Evolutionary conservation across 2,888 invertebrate species (phyloP).

Genomic region (Tachina grossa): DNA sequence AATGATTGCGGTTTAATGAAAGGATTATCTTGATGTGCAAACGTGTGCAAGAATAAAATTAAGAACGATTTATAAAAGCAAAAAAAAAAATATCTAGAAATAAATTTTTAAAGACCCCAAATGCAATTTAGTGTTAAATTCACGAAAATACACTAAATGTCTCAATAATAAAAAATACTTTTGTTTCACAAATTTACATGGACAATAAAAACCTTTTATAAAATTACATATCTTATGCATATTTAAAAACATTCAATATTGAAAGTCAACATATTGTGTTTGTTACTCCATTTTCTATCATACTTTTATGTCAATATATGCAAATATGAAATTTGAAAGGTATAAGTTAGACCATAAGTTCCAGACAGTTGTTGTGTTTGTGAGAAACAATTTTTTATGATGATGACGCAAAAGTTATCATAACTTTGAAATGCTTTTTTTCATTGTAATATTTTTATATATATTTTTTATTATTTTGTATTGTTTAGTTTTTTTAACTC

Average conservation of each 20-base stretch:
- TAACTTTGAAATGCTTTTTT: conserved; percentile 27
- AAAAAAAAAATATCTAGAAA: neutral
- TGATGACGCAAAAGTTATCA: conserved; percentile 62
- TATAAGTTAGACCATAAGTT: conserved; percentile 25
- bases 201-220: no score
- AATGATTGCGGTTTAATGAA: conserved; percentile 71
- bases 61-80: conserved; percentile 3
- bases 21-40: conserved; percentile 68
- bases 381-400: conserved; percentile 70
- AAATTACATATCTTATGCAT: no score
- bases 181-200: no score
- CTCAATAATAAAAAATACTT: no score
- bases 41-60: conserved; percentile 69
- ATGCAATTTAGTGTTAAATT: neutral
- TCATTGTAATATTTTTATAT: conserved; percentile 24
- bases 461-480: conserved; percentile 5
- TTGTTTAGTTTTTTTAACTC: conserved; percentile 68
- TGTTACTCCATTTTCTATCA: conserved; percentile 2
- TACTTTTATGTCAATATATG: neutral
- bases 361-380: conserved; percentile 45
- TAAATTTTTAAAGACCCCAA: neutral
- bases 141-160: no score
- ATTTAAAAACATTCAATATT: no score
- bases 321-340: conserved; percentile 4
- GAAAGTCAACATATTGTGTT: neutral